These are phyloP conservation scores for Gadopsis marmoratus DNA, from an alignment of 2,797 vertebrate species.

Conservation along the genomic window DNA sequence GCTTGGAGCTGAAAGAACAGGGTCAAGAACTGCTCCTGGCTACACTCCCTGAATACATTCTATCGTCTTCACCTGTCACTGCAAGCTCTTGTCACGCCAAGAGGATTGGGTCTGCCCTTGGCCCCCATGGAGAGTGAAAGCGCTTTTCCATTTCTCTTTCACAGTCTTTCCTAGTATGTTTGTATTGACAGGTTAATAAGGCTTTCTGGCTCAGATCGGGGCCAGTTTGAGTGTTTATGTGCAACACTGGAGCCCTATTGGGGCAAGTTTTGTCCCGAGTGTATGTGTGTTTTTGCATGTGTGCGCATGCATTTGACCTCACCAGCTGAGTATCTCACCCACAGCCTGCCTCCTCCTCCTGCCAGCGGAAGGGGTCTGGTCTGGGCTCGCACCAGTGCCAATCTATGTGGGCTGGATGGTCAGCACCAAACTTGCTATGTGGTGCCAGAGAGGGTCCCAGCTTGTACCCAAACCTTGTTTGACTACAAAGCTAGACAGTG, in stretches of 20 bases:
- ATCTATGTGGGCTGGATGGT: constrained; percentile 63
- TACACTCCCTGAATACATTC: constrained; percentile 26
- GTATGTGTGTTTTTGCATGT: constrained; percentile 30
- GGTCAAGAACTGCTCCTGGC: constrained; percentile 55
- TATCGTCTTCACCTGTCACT: constrained; percentile 42
- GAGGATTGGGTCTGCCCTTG: constrained; percentile 56
- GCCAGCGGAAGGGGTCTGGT: constrained; percentile 68
- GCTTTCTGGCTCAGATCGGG: constrained; percentile 13
- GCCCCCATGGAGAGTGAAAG: constrained; percentile 30
- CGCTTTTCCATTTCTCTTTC: constrained; percentile 46
- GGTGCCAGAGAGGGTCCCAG: constrained; percentile 80
- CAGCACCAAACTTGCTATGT: constrained; percentile 75
- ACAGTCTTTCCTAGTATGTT: constrained; percentile 33
- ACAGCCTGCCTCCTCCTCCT: constrained; percentile 55
- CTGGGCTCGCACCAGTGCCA: constrained; percentile 69
- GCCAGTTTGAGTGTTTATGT: constrained; percentile 38
- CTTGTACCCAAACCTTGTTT: constrained; percentile 66
- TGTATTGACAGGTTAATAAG: constrained; percentile 49
- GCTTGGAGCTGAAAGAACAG: constrained; percentile 36
- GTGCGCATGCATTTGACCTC: constrained; percentile 53
- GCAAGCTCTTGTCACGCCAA: constrained; percentile 48
- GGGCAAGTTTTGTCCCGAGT: constrained; percentile 20
- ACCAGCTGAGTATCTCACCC: constrained; percentile 75
- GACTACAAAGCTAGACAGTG: constrained; percentile 29
- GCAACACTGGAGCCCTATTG: constrained; percentile 23